These are phyloP conservation scores for Pocillopora meandrina DNA, from an alignment of 92 coral and sea anemone species.

Conservation along the genomic window DNA sequence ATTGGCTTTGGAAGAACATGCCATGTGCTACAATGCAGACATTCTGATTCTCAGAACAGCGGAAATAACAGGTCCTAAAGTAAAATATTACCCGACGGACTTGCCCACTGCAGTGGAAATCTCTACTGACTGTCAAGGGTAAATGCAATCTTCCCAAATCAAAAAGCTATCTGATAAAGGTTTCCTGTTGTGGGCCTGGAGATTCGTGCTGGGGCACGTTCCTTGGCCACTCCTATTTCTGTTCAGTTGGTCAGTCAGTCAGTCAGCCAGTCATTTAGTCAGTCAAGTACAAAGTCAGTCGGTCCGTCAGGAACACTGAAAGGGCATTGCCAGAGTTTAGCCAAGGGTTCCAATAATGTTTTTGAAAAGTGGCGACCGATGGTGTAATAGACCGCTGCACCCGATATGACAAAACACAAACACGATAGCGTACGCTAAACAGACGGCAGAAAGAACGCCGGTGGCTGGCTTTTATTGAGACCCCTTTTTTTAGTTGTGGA, in stretches of 20 bases:
- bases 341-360: too few species aligned
- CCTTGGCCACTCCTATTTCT: background rate
- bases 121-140: slow-evolving; percentile 11
- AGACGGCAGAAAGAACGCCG: too few species aligned
- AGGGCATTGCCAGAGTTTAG: too few species aligned
- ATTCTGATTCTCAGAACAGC: slow-evolving; percentile 9
- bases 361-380: too few species aligned
- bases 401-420: too few species aligned
- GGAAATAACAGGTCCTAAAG: background rate
- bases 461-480: too few species aligned
- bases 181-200: background rate
- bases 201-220: background rate
- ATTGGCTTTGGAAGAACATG: slow-evolving; percentile 33
- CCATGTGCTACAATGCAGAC: slow-evolving; percentile 37
- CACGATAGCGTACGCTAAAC: too few species aligned
- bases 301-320: too few species aligned
- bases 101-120: slow-evolving; percentile 34
- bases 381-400: too few species aligned
- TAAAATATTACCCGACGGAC: slow-evolving; percentile 22
- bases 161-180: background rate
- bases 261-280: too few species aligned
- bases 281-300: too few species aligned
- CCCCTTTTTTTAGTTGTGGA: too few species aligned
- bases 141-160: background rate
- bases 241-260: background rate